Percentiles rank a stretch among this genome's conserved stretches.
Conservation (phyloP, 2,113 vertebrate species). For the Pangasianodon hypophthalmus region DNA sequence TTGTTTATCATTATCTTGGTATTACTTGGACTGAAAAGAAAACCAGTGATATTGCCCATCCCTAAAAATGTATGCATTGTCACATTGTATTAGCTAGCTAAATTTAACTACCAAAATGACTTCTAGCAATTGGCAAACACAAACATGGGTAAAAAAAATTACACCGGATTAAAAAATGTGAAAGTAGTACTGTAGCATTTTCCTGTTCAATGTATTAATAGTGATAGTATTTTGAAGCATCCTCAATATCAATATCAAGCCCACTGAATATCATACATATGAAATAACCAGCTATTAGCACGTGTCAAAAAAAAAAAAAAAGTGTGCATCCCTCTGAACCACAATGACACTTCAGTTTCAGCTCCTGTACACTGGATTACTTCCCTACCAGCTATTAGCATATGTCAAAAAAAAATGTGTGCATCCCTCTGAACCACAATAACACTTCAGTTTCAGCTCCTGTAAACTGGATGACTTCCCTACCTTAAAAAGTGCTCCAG, state of each 20-base stretch:
- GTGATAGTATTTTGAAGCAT: neutral
- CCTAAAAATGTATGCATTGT: neutral
- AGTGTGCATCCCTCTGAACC: neutral
- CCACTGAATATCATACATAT: neutral
- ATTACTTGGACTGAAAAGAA: neutral
- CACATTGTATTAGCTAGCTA: neutral
- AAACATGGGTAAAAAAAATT: neutral
- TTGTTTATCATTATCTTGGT: neutral
- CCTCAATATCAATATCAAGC: neutral
- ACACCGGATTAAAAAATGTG: neutral
- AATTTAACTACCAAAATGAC: neutral
- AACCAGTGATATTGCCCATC: neutral
- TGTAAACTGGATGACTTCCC: neutral
- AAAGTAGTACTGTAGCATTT: neutral
- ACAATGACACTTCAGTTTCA: neutral
- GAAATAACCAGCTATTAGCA: neutral
- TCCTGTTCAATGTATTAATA: neutral
- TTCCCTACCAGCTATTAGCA: neutral
- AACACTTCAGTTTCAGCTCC: neutral
- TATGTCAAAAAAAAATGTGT: neutral
- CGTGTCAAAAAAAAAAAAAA: neutral
- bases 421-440: slow-evolving; percentile 1
- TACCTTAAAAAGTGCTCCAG: slow-evolving; percentile 78
- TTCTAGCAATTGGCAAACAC: neutral
- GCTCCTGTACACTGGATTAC: neutral